Evolutionary conservation across 2,113 vertebrate genomes (phyloP), one percentile per base, ranked within the genome.

Genomic region (Odontophorus gujanensis): DNA sequence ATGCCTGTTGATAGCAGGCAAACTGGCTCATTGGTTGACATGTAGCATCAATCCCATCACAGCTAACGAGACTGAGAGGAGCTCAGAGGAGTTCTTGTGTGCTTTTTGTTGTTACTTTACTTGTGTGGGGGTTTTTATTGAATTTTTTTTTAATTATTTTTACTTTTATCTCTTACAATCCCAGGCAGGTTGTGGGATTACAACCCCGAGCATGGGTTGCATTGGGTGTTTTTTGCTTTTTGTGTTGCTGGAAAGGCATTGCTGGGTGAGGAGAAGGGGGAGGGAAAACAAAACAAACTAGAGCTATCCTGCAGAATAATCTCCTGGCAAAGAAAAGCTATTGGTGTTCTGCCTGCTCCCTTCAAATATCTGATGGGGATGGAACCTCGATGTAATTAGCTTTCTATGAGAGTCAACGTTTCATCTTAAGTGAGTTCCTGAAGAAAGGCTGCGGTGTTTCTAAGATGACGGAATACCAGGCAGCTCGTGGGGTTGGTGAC

Each of bases 1-100:
- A 32, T 25, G 16, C 55, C 50, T 22, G 0, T 34, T 0, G 19
- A 0, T 13, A 13, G 6, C 30, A 18, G 45, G 25, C 32, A 63
- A 47, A 18, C 43, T 25, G 76, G 18, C 32, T 38, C 38, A 15
- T 53, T 18, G 43, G 45, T n/a, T 61, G 76, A 14, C 9, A 10
- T 8, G 40, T 26, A 5, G 5, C n/a, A 14, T 9, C 63, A 21
- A 24, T 53, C 48, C n/a, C 42, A 26, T 10, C 21, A 13, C 11
- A n/a, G 67, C 45, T 55, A 63, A 20, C 18, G 38, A 4, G 12
- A 1, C 61, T 25, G 63, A 40, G 51, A 17, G 51, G 51, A 55
- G 53, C 28, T 55, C 53, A 57, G 53, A 30, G 28, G 51, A 55
- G 16, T 55, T 55, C 25, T 53, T 53, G 15, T 30, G 28, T 53